Evolutionary conservation across 2,888 invertebrate species (phyloP), one percentile per base, ranked within the genome.

Genomic region (Hyposoter didymator): DNA sequence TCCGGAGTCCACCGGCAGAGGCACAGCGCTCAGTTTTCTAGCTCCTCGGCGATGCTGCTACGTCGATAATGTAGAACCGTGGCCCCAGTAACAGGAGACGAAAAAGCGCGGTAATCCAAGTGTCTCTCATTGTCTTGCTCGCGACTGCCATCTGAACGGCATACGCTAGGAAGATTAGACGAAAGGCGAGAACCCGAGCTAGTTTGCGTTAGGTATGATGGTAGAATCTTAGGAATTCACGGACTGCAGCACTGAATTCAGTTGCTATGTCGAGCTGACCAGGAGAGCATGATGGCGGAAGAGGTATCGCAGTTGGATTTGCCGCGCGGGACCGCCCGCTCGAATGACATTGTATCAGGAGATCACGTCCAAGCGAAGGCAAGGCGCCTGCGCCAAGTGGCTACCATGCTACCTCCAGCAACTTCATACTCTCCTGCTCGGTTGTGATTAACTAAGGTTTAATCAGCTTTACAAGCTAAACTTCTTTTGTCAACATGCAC

Each of bases 391-490:
- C 8, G 28, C 32, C 32, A 19, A 22, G 5, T 14, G 10, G 28
- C 72, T n/a, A 28, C 19, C 80, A 49, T 22, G 70, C 14, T 35
- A 19, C 72, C 32, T 86, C 62, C 62, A 8, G 6, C 10, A 8
- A 14, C 47, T 86, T 85, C 88, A 91, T 93, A 89, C 82, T 86
- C 45, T 87, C 92, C 90, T 91, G 89, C 72, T 92, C 89, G 84
- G 87, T 93, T 92, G 91, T 93, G 93, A 93, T 93, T 93, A 93
- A 93, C 92, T 92, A 92, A 93, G 93, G 93, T 93, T 93, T 93
- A 93, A 93, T 93, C 93, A 92, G 92, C 93, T 93, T 93, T 93
- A 92, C 92, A 92, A 92, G 93, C 93, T 92, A 93, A 93, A 93
- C 93, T 93, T 92, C 92, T 92, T 92, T 92, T 92, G 92, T 92